These are phyloP conservation scores for Turnix velox DNA, from an alignment of 2,113 vertebrate species.

Conservation along the genomic window DNA sequence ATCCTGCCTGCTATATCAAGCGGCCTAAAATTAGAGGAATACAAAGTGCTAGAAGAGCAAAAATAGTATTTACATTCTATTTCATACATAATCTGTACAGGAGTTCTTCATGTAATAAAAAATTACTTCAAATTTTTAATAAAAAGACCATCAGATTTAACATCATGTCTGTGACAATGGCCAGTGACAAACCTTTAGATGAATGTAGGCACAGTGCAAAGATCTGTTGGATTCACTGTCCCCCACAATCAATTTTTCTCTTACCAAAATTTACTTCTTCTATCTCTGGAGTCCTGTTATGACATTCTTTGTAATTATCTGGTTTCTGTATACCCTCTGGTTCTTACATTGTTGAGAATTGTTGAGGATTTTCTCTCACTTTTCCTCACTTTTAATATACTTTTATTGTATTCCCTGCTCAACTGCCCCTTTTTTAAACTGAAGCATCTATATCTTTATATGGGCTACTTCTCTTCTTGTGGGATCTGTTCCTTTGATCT, in stretches of 20 bases:
- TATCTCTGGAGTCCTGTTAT: not conserved
- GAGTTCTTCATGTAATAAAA: not conserved
- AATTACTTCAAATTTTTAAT: not conserved
- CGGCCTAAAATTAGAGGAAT: not conserved
- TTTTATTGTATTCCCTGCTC: not conserved
- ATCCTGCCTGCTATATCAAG: not conserved
- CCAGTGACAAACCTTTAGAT: not conserved
- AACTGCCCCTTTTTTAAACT: not conserved
- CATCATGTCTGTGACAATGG: not conserved
- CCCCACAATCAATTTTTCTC: not conserved
- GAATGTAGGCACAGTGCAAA: not conserved
- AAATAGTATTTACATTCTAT: not conserved
- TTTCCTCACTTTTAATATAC: not conserved
- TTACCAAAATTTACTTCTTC: accelerated
- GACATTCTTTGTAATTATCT: not conserved
- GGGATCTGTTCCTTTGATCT: not conserved
- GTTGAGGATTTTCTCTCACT: too few species aligned
- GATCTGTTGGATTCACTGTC: not conserved
- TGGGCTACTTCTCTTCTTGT: not conserved
- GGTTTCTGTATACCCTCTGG: not conserved
- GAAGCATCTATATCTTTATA: not conserved
- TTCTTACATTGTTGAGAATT: not conserved
- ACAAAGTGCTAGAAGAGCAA: not conserved
- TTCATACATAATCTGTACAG: not conserved
- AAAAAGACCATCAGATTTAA: not conserved